These are phyloP conservation scores for Microplitis demolitor DNA, from an alignment of 1,140 invertebrate species.

Conservation along the genomic window DNA sequence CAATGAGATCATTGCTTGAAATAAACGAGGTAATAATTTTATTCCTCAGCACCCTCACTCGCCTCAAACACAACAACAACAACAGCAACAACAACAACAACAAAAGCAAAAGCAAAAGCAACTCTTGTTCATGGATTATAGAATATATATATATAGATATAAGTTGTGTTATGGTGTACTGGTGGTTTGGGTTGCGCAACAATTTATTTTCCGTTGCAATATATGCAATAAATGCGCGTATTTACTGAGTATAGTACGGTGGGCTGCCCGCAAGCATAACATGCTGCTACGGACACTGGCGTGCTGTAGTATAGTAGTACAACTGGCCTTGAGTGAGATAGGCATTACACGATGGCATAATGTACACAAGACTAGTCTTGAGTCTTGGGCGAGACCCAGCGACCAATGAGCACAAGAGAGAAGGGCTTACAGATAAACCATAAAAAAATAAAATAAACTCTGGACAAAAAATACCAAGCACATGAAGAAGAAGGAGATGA, in stretches of 20 bases:
- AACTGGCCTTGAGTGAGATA: slow-evolving; percentile 57
- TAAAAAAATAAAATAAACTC: neutral
- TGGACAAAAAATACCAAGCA: neutral
- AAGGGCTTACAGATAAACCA: neutral
- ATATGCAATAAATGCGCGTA: slow-evolving; percentile 28
- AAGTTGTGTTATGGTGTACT: slow-evolving; percentile 22
- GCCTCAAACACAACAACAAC: slow-evolving; percentile 29
- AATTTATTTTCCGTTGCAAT: slow-evolving; percentile 56
- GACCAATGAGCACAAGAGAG: neutral
- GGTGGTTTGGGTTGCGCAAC: slow-evolving; percentile 50
- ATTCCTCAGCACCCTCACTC: slow-evolving; percentile 52
- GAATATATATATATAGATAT: neutral
- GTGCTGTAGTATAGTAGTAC: slow-evolving; percentile 43
- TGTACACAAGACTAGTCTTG: slow-evolving; percentile 35
- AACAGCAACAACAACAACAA: neutral
- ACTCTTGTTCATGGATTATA: slow-evolving; percentile 14
- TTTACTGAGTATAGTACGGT: neutral
- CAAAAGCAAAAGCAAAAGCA: neutral
- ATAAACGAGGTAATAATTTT: slow-evolving; percentile 60
- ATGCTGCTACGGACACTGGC: slow-evolving; percentile 29
- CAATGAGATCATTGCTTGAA: slow-evolving; percentile 61
- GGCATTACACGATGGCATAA: slow-evolving; percentile 56
- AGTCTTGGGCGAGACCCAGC: slow-evolving; percentile 10
- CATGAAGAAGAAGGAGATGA: neutral
- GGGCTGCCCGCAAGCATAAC: neutral